Evolutionary conservation across 2,113 vertebrate species (phyloP).

Genomic region (Noctilio leporinus): DNA sequence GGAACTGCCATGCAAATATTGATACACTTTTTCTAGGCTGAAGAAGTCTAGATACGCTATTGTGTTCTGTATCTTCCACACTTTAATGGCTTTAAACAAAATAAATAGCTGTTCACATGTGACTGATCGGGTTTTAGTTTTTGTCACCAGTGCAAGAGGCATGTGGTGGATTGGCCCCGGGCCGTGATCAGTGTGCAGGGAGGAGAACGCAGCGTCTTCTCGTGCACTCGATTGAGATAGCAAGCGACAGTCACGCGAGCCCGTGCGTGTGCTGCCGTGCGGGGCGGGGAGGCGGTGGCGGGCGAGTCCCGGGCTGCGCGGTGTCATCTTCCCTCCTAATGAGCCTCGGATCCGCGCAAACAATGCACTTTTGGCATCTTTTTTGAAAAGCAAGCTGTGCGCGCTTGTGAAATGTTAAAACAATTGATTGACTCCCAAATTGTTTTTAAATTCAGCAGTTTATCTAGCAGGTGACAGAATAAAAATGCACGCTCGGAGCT

Average conservation of each 20-base stretch:
- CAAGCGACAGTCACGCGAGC: constrained; percentile 54
- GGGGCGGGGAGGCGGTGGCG: constrained; percentile 75
- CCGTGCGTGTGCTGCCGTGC: constrained; percentile 67
- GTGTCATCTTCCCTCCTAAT: constrained; percentile 87
- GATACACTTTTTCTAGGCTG: constrained; percentile 61
- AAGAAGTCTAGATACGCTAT: constrained; percentile 56
- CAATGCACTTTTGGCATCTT: constrained; percentile 85
- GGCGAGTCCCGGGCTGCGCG: constrained; percentile 74
- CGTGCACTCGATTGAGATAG: constrained; percentile 74
- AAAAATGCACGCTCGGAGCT: constrained; percentile 91
- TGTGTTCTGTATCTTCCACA: constrained; percentile 64
- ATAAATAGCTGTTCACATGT: constrained; percentile 73
- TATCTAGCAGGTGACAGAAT: constrained; percentile 91
- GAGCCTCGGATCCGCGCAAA: constrained; percentile 86
- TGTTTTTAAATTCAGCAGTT: constrained; percentile 91
- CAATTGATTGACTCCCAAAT: constrained; percentile 90
- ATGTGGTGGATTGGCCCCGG: constrained; percentile 71
- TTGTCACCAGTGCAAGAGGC: constrained; percentile 60
- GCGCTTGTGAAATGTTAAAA: constrained; percentile 81
- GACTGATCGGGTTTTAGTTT: constrained; percentile 68
- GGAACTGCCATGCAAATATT: constrained; percentile 53
- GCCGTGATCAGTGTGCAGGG: constrained; percentile 53
- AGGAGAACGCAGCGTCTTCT: constrained; percentile 50
- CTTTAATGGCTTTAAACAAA: constrained; percentile 70
- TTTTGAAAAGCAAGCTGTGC: constrained; percentile 83